phyloP scores from a whole-genome alignment of 2,113 vertebrate species.

The Heptranchias perlo region DNA sequence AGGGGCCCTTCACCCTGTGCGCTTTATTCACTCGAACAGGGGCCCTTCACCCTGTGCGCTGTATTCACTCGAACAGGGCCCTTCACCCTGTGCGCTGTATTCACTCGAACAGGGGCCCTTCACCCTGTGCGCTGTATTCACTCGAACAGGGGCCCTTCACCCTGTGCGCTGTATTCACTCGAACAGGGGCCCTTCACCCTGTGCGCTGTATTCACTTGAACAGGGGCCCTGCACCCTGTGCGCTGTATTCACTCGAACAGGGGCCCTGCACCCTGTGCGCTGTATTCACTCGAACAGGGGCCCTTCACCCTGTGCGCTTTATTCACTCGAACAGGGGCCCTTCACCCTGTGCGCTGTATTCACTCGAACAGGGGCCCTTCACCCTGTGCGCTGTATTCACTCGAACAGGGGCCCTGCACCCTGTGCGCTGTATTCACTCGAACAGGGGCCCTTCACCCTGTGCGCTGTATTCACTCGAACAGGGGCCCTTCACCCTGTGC shows the following conservation, averaged over 20 bases:
- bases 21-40: too few species aligned
- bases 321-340: too few species aligned
- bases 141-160: too few species aligned
- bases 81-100: background rate
- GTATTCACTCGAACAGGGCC: too few species aligned
- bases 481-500: too few species aligned
- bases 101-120: too few species aligned
- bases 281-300: too few species aligned
- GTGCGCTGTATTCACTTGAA: background rate
- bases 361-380: background rate
- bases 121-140: background rate
- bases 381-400: too few species aligned
- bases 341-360: background rate
- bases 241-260: too few species aligned
- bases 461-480: too few species aligned
- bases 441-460: background rate
- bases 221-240: background rate
- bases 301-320: background rate
- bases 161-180: background rate
- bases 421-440: too few species aligned
- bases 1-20: background rate
- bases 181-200: too few species aligned
- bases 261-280: background rate
- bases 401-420: background rate
- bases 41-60: background rate